Conservation (phyloP, 2,113 vertebrate genomes). For the Ctenomys sociabilis region DNA sequence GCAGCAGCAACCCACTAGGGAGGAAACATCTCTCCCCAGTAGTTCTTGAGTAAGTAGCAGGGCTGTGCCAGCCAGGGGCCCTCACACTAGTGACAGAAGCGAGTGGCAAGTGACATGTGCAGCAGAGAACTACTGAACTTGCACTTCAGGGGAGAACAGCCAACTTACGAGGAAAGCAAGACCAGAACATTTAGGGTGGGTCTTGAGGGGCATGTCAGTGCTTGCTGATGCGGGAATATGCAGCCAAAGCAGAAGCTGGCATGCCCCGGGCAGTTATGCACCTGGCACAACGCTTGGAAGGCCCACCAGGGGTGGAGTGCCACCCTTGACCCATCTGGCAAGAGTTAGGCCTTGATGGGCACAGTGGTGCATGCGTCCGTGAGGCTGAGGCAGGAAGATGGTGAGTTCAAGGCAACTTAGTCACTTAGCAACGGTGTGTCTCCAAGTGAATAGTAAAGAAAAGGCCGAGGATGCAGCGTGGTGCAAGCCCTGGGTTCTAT, state of each 20-base stretch:
- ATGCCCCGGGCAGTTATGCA: background rate
- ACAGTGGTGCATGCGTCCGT: background rate
- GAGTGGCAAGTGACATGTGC: background rate
- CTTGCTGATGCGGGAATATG: background rate
- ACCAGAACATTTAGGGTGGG: background rate
- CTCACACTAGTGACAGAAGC: background rate
- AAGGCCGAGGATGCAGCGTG: background rate
- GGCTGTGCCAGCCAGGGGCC: background rate
- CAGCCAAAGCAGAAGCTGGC: background rate
- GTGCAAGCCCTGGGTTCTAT: background rate
- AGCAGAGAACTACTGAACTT: background rate
- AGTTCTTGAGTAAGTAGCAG: background rate
- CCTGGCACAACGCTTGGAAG: background rate
- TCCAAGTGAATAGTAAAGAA: background rate
- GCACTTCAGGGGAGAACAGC: background rate
- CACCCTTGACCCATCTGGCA: background rate
- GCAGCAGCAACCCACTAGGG: background rate
- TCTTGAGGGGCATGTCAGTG: slow-evolving; percentile 18
- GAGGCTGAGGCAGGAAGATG: background rate
- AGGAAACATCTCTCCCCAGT: background rate
- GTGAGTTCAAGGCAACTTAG: background rate
- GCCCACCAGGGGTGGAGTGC: background rate
- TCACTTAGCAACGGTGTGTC: background rate
- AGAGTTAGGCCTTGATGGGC: background rate
- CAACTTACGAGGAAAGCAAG: background rate